These are phyloP conservation scores for Phenacoccus solenopsis DNA, from an alignment of 1,140 invertebrate species.

Conservation along the genomic window DNA sequence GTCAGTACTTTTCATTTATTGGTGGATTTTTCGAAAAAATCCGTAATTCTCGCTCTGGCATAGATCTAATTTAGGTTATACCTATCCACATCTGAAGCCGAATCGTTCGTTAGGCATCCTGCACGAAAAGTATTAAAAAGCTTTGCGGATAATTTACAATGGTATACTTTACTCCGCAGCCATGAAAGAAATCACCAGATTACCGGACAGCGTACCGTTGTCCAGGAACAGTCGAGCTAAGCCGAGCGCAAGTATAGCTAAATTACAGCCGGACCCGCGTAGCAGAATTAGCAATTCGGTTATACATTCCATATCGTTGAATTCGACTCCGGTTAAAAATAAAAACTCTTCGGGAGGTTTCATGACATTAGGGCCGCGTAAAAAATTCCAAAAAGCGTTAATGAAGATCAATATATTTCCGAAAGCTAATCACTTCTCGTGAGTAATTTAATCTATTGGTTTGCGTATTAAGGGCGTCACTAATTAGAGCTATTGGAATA, in stretches of 20 bases:
- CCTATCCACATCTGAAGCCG: too few relatives aligned
- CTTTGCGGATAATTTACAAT: too few relatives aligned
- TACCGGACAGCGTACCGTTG: constrained; percentile 66
- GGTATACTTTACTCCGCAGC: too few relatives aligned
- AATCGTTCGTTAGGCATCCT: too few relatives aligned
- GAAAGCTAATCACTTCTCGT: constrained; percentile 54
- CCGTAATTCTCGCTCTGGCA: too few relatives aligned
- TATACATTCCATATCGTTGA: background rate
- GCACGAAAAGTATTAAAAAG: too few relatives aligned
- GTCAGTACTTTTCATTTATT: too few relatives aligned
- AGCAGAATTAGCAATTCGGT: background rate
- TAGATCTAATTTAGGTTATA: too few relatives aligned
- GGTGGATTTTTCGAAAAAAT: too few relatives aligned
- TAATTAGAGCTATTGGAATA: constrained; percentile 23
- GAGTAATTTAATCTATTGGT: constrained; percentile 36
- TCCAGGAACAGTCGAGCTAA: constrained; percentile 36
- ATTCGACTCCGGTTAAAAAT: background rate
- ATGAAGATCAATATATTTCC: constrained; percentile 84
- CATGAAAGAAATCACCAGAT: constrained; percentile 72
- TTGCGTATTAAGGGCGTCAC: background rate
- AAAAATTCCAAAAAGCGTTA: constrained; percentile 71
- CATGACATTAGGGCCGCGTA: constrained; percentile 75
- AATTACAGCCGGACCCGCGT: constrained; percentile 49
- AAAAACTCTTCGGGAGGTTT: constrained; percentile 52
- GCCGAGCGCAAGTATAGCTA: constrained; percentile 41